Percentiles rank a stretch among this genome's conserved stretches.
Evolutionary conservation across 1,140 invertebrate species (phyloP).

Genomic region (Nasonia giraulti): DNA sequence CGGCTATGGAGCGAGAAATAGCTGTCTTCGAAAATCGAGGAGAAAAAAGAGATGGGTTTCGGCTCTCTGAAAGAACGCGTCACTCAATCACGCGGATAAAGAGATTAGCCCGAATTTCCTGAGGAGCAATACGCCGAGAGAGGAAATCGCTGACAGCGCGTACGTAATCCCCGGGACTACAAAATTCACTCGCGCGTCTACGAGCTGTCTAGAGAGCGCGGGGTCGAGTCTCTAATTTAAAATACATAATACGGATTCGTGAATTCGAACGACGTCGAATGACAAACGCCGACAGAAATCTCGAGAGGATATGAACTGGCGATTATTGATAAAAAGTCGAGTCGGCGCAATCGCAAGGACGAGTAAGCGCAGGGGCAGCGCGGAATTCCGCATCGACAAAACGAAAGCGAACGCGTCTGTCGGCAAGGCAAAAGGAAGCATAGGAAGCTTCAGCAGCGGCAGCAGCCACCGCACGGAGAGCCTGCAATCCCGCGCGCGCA

Average conservation of each 20-base stretch:
- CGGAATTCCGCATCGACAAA: conserved; percentile 13
- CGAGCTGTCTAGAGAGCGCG: background rate
- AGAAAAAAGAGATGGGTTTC: background rate
- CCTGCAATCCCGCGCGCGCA: background rate
- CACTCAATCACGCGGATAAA: conserved; percentile 17
- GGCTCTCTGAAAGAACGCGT: conserved; percentile 15
- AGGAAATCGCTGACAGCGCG: background rate
- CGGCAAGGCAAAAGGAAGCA: background rate
- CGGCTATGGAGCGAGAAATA: background rate
- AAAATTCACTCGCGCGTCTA: background rate
- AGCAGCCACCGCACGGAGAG: background rate
- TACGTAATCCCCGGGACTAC: background rate
- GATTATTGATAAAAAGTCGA: conserved; percentile 12
- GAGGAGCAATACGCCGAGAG: background rate
- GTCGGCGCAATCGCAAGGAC: background rate
- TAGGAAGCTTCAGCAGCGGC: background rate
- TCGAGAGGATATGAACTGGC: background rate
- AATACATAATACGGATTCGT: background rate
- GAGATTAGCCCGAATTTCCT: conserved; percentile 35
- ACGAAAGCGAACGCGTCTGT: background rate
- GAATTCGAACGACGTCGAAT: background rate
- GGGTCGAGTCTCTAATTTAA: background rate
- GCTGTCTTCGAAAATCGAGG: background rate
- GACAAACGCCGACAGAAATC: background rate
- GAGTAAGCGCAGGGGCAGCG: conserved; percentile 25